These are phyloP conservation scores for Mus minutoides DNA, from an alignment of 2,797 vertebrate genomes.

Conservation along the genomic window DNA sequence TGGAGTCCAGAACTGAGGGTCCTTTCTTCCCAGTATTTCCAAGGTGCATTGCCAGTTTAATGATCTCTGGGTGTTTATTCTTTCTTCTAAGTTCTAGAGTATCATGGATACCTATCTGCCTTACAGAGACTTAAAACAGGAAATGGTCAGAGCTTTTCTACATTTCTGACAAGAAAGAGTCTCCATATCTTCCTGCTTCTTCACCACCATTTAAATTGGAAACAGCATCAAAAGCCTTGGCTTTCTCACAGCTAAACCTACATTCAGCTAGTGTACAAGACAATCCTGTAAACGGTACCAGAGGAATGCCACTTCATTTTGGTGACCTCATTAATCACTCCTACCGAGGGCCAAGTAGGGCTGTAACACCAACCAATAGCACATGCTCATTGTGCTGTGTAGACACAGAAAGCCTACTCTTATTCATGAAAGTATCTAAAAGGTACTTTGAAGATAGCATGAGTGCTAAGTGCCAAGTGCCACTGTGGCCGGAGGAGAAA, in stretches of 20 bases:
- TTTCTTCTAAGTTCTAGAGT: neutral
- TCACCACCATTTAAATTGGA: constrained; percentile 6
- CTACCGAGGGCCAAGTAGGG: constrained; percentile 48
- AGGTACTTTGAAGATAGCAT: constrained; percentile 62
- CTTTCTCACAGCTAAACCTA: constrained; percentile 12
- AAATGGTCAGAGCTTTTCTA: neutral
- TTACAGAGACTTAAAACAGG: neutral
- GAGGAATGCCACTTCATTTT: constrained; percentile 53
- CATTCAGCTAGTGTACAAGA: constrained; percentile 54
- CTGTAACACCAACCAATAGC: constrained; percentile 57
- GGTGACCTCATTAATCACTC: constrained; percentile 40
- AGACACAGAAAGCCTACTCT: constrained; percentile 1
- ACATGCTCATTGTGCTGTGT: constrained; percentile 31
- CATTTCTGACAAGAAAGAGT: neutral
- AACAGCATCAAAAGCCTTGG: neutral
- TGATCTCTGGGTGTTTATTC: neutral
- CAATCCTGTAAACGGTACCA: constrained; percentile 22
- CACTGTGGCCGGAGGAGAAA: constrained; percentile 41
- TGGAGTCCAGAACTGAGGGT: neutral
- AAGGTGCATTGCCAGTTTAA: neutral
- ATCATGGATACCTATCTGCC: neutral
- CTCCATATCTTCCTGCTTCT: neutral
- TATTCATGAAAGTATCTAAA: constrained; percentile 5
- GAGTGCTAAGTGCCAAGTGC: constrained; percentile 47
- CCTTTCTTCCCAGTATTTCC: neutral